phyloP scores from a whole-genome alignment of 2,797 vertebrate species.

The Sebastolobus alascanus region DNA sequence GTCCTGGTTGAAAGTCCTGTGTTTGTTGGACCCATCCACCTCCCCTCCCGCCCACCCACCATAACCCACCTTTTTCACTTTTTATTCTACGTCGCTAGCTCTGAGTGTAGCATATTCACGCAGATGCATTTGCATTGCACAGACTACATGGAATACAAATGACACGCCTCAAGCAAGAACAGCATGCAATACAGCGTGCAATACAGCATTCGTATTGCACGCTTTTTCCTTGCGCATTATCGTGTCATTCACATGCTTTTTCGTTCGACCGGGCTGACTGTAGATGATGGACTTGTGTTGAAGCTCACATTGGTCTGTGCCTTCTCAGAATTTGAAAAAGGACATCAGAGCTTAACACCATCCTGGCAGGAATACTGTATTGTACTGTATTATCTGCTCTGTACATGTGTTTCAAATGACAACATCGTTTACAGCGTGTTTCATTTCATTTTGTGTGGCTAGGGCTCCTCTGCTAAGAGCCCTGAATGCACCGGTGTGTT shows the following conservation, averaged over 20 bases:
- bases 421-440: conserved; percentile 43
- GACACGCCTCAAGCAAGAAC: too few relatives aligned
- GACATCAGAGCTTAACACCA: background rate
- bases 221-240: background rate
- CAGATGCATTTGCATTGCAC: too few relatives aligned
- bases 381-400: conserved; percentile 3
- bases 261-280: background rate
- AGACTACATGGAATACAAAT: too few relatives aligned
- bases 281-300: conserved; percentile 5
- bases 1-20: too few relatives aligned
- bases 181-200: too few relatives aligned
- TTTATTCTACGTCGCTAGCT: too few relatives aligned
- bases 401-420: conserved; percentile 41
- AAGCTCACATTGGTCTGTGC: background rate
- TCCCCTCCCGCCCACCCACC: too few relatives aligned
- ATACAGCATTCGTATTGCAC: too few relatives aligned
- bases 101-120: too few relatives aligned
- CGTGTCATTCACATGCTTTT: too few relatives aligned
- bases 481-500: conserved; percentile 50
- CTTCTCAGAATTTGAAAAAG: background rate
- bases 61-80: too few relatives aligned
- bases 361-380: background rate
- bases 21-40: too few relatives aligned
- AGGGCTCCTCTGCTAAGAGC: conserved; percentile 40
- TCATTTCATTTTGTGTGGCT: conserved; percentile 40